Evolutionary conservation across 1,140 invertebrate species (phyloP), one percentile per base, ranked within the genome.

Genomic region (Tetranychus urticae): DNA sequence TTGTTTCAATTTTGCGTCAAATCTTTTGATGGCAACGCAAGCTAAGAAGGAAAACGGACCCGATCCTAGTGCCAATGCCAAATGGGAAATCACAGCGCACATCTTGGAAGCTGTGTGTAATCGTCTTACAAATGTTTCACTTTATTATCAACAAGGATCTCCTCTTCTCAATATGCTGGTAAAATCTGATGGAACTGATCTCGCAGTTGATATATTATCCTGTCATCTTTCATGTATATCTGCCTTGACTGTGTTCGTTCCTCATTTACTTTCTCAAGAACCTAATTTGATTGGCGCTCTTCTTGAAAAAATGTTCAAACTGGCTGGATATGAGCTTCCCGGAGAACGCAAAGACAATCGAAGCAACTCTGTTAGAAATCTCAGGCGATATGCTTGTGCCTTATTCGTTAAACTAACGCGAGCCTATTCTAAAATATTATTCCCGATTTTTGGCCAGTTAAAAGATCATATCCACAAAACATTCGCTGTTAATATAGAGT

Each of bases 221-320:
- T 78, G 82, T 56, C 70, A 89, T 46, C 73, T 93, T 2, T 91
- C 88, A 0, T 87, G 86, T 70, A 85, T 92, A 61, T 91, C 88
- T 23, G 83, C 86, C 0, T 75, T 93, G 1, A 89, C 91, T 70
- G 83, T 89, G 10, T 91, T 90, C 70, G 75, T 92, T 23, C 86
- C 82, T 66, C 63, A 59, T 47, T 87, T 83, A 79, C 83, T 84
- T 1, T 83, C n/a, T 8, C n/a, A n/a, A 31, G 50, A 52, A 31
- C 50, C 83, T 23, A 82, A 84, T 1, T 76, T 85, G 33, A 68
- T 91, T 55, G 82, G 83, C 0, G 77, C 80, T 36, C 85, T 91
- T 4, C 69, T 91, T 23, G 82, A 89, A 60, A 89, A 88, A 67
- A 73, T 75, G 64, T 91, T 91, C 70, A 77, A 81, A 5, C 81